Percentiles rank a stretch among this genome's conserved stretches.
phyloP scores from a whole-genome alignment of 2,797 vertebrate genomes.

The Lates japonicus region DNA sequence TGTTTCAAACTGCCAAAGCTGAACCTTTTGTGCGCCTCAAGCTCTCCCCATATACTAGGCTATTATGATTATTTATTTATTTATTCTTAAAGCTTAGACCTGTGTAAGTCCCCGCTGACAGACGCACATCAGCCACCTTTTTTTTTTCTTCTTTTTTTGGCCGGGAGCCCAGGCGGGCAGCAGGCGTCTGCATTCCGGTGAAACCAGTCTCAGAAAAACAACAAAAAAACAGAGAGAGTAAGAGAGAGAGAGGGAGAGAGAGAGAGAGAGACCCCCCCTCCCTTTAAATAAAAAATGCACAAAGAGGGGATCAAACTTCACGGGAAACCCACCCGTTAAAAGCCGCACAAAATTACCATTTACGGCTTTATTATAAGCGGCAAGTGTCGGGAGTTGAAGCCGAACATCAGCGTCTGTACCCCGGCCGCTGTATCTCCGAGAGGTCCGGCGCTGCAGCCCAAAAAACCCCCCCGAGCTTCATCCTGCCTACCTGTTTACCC shows the following conservation, averaged over 20 bases:
- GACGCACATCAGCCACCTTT: constrained; percentile 80
- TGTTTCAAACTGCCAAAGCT: too few species aligned
- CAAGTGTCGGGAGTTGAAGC: constrained; percentile 53
- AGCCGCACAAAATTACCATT: background rate
- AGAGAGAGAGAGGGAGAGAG: too few species aligned
- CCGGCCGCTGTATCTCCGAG: constrained; percentile 42
- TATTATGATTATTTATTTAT: too few species aligned
- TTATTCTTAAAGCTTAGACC: too few species aligned
- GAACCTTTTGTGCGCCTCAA: too few species aligned
- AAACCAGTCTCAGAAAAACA: constrained; percentile 66
- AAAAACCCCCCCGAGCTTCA: constrained; percentile 37
- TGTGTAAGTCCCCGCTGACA: constrained; percentile 65
- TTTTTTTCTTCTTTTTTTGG: constrained; percentile 53
- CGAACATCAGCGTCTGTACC: constrained; percentile 41
- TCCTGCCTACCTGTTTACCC: constrained; percentile 76
- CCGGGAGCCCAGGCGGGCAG: constrained; percentile 79
- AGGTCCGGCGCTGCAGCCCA: constrained; percentile 61
- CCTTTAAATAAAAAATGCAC: constrained; percentile 66
- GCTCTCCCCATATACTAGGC: too few species aligned
- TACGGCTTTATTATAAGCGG: constrained; percentile 37
- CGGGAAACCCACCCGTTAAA: constrained; percentile 53
- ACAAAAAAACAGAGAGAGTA: constrained; percentile 3
- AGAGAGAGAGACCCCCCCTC: background rate
- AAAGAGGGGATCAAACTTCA: constrained; percentile 82
- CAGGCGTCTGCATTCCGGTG: constrained; percentile 82